Evolutionary conservation across 1,140 invertebrate genomes (phyloP), one percentile per base, ranked within the genome.

Genomic region (Sweltsa coloradensis): DNA sequence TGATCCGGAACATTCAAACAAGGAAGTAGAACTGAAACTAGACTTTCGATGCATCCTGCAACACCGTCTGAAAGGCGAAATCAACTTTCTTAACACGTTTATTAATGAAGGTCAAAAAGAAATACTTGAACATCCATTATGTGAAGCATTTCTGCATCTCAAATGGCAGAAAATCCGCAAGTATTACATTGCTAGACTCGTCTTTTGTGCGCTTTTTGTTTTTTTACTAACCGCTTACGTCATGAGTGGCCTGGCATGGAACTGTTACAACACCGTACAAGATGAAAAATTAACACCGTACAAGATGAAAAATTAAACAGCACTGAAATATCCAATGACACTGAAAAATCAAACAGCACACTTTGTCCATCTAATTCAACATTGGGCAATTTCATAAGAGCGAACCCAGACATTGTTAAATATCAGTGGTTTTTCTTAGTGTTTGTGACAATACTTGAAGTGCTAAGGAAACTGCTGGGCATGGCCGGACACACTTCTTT

Each of bases 101-200:
- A 81, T 88, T 1, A 83, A 85, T 43, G 83, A 86, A 61, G 83
- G 85, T 0, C 85, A 88, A 56, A 86, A 86, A 53, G 81, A 86
- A 58, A 79, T 89, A 13, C 60, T 89, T 1, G 70, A 85, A 42
- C 86, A 89, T 69, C 86, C 86, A 0, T 58, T 89, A 1, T 88
- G 85, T 55, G 83, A 84, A 3, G 84, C 85, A 0, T 89, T 89
- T 62, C 61, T 89, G 0, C 78, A 88, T 56, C 73, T 89, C 13
- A 89, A 89, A 61, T 91, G 87, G 87, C 79, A 87, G 53, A 88
- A 88, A 61, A 88, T 91, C 51, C 70, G 85, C n/a, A 85, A 85
- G 62, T 89, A 87, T 57, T 89, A 89, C 56, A 78, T 87, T 5
- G 82, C 78, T 1, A 71, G 85, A 47, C 65, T 89, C 45, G 70